Evolutionary conservation across 2,113 vertebrate species (phyloP).

Genomic region (Mastomys coucha): DNA sequence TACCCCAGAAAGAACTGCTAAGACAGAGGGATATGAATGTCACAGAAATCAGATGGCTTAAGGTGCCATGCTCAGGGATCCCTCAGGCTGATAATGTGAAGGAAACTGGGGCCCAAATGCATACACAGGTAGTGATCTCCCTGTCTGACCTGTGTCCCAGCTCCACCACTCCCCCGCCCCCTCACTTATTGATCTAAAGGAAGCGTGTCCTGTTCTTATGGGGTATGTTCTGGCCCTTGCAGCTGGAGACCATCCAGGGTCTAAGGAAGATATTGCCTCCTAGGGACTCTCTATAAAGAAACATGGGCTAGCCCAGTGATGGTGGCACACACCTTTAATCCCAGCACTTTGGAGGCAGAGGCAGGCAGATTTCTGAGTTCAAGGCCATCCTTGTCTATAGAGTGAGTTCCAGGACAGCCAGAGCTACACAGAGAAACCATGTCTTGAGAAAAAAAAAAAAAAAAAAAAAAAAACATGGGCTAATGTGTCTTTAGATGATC

Average conservation of each 20-base stretch:
- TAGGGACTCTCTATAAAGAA: neutral
- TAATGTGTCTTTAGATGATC: neutral
- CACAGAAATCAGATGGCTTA: neutral
- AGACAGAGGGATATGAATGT: neutral
- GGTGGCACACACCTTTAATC: too few relatives aligned
- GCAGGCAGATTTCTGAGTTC: too few relatives aligned
- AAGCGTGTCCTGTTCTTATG: rapidly evolving
- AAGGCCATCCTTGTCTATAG: too few relatives aligned
- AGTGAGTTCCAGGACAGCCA: too few relatives aligned
- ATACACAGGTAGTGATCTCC: neutral
- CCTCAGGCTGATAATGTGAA: neutral
- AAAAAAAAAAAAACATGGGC: neutral
- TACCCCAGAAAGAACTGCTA: neutral
- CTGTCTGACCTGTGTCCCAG: neutral
- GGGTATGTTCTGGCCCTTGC: neutral
- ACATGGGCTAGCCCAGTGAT: rapidly evolving
- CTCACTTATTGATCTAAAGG: neutral
- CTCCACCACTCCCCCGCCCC: neutral
- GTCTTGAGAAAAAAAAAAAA: too few relatives aligned
- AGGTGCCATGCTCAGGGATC: neutral
- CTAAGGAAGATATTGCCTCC: neutral
- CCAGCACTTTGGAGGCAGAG: too few relatives aligned
- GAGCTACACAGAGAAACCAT: too few relatives aligned
- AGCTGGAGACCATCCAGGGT: neutral
- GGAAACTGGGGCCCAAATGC: neutral